Conservation (phyloP, 1,140 invertebrate genomes). For the Samia ricini region DNA sequence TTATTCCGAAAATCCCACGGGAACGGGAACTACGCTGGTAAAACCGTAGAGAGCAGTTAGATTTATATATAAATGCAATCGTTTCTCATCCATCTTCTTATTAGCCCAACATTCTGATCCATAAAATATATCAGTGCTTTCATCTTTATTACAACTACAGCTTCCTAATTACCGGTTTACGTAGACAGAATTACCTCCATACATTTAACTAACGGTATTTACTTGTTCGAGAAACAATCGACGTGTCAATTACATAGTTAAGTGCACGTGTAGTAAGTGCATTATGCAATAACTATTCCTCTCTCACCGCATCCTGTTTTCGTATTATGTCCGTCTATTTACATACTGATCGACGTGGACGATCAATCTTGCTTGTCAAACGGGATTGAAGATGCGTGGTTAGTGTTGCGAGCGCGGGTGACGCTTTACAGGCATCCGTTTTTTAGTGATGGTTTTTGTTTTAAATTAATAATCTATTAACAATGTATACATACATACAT, state of each 20-base stretch:
- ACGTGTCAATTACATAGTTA: conserved; percentile 13
- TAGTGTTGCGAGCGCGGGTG: not conserved
- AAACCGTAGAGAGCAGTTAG: too few species aligned
- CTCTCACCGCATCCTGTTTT: conserved; percentile 10
- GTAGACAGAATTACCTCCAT: not conserved
- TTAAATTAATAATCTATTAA: too few species aligned
- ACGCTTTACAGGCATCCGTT: not conserved
- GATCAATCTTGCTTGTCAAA: conserved; percentile 1
- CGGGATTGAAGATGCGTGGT: not conserved
- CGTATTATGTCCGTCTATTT: conserved; percentile 3
- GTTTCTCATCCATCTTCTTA: too few species aligned
- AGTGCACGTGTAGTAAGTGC: conserved; percentile 21
- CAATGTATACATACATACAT: too few species aligned
- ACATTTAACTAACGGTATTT: conserved; percentile 13
- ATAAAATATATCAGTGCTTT: too few species aligned
- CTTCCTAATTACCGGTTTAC: not conserved
- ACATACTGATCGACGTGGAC: not conserved
- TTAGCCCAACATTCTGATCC: too few species aligned
- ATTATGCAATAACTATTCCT: conserved; percentile 26
- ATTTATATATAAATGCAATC: too few species aligned
- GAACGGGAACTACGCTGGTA: too few species aligned
- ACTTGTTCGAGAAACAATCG: conserved; percentile 4
- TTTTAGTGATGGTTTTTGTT: not conserved
- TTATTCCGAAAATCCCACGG: too few species aligned
- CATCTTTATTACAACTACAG: too few species aligned